Evolutionary conservation across 2,113 vertebrate species (phyloP).

Genomic region (Lophius piscatorius): DNA sequence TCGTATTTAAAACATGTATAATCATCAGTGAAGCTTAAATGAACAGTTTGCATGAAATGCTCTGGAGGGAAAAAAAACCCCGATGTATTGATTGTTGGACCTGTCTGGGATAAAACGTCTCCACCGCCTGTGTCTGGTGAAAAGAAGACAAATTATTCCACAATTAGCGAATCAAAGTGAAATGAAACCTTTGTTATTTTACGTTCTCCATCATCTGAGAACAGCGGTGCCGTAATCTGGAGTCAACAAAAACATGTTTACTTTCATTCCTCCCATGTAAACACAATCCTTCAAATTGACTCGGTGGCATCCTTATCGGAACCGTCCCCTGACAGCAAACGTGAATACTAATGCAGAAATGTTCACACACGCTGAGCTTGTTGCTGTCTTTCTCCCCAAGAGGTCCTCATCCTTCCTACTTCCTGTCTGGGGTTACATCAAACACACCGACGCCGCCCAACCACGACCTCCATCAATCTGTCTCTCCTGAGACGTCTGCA

Average conservation of each 20-base stretch:
- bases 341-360: conserved; percentile 37
- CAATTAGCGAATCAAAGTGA: conserved; percentile 16
- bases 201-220: background rate
- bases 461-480: conserved; percentile 42
- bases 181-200: conserved; percentile 11
- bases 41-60: too few relatives aligned
- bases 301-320: conserved; percentile 38
- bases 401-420: conserved; percentile 20
- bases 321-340: conserved; percentile 17
- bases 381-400: conserved; percentile 31
- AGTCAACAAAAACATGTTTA: conserved; percentile 11
- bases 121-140: conserved; percentile 9
- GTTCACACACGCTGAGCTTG: conserved; percentile 17
- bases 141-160: background rate
- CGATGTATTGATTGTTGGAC: too few relatives aligned
- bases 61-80: too few relatives aligned
- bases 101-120: too few relatives aligned
- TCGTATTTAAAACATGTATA: too few relatives aligned
- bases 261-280: conserved; percentile 1
- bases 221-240: background rate
- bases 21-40: too few relatives aligned
- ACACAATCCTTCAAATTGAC: conserved; percentile 20
- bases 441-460: conserved; percentile 39
- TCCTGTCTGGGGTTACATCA: conserved; percentile 56
- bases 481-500: conserved; percentile 48